Base-by-base conservation (phyloP, 2,888 invertebrate species). In the Polydesmus complanatus region DNA sequence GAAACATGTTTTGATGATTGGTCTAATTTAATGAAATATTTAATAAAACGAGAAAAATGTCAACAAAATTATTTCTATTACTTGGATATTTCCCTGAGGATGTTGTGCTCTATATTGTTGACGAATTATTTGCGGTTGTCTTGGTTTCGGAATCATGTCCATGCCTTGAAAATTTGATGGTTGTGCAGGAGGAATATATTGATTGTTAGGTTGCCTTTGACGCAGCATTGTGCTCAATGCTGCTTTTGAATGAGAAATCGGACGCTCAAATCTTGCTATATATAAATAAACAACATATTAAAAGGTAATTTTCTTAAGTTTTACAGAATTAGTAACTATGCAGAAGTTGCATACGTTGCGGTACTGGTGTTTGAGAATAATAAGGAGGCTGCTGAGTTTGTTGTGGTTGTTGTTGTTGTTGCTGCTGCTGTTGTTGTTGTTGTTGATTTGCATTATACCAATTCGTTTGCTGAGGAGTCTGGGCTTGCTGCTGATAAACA, bases 381-480 rank as follows among this genome's bases (percentile, higher is more conserved):
- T 77, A 73, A 48, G 77, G 72, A 37, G 74, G 72, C 66, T 78
- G 78, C 55, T 78, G 73, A 2, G 77, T 75, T 66, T 78, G 79
- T 64, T 75, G 75, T 62, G 75, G 70, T 63, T 77, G 78, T 65
- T 77, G 76, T 1, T 76, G 73, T 66, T 70, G 65, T 64, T 62
- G 77, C 72, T 69, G 68, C 58, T 74, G 75, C 51, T 75, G 75
- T 53, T 71, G 69, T 64, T 70, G 70, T 60, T 70, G 72, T 52
- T 72, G 74, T 61, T 70, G 79, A 68, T 71, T 79, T 70, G 73
- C 77, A 67, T 68, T 78, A 68, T 69, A 77, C 66, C 78, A 78
- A 64, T 61, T 62, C 14, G 37, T 5, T 14, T 64, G 57, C 51
- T 62, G 60, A 22, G 63, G 68, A 18, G 65, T 64, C 22, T 65